Percentiles rank a stretch among this genome's conserved stretches.
phyloP scores from a whole-genome alignment of 2,888 invertebrate species.

The Tinea semifulvella region DNA sequence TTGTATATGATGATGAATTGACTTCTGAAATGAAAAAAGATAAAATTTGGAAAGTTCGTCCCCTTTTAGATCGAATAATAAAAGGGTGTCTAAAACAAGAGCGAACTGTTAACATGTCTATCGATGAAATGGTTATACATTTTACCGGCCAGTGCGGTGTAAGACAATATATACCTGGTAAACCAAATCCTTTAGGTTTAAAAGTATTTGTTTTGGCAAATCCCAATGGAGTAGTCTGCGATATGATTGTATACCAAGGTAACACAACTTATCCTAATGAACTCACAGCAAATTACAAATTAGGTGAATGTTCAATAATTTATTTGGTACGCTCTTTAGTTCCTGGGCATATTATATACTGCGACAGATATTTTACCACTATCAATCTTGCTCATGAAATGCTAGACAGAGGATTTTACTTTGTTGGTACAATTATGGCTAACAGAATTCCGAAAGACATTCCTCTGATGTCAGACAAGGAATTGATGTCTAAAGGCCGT shows the following conservation, averaged over 20 bases:
- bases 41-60: slow-evolving; percentile 8
- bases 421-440: neutral
- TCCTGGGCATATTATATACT: slow-evolving; percentile 5
- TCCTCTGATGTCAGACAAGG: neutral
- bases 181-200: slow-evolving; percentile 13
- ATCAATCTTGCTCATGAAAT: neutral
- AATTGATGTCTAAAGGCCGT: neutral
- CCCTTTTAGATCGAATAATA: neutral
- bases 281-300: neutral
- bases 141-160: slow-evolving; percentile 13
- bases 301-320: neutral
- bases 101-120: slow-evolving; percentile 1
- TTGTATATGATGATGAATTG: neutral
- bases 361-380: slow-evolving; percentile 4
- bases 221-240: slow-evolving; percentile 13
- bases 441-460: neutral
- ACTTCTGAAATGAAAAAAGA: neutral
- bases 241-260: slow-evolving; percentile 13
- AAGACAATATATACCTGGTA: slow-evolving; percentile 13
- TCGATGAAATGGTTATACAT: slow-evolving; percentile 14
- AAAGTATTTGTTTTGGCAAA: slow-evolving; percentile 15
- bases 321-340: neutral
- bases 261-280: slow-evolving; percentile 7
- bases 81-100: slow-evolving; percentile 8
- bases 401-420: neutral